These are phyloP conservation scores for Rhabdomys dilectus DNA, from an alignment of 2,113 vertebrate genomes.

Conservation along the genomic window DNA sequence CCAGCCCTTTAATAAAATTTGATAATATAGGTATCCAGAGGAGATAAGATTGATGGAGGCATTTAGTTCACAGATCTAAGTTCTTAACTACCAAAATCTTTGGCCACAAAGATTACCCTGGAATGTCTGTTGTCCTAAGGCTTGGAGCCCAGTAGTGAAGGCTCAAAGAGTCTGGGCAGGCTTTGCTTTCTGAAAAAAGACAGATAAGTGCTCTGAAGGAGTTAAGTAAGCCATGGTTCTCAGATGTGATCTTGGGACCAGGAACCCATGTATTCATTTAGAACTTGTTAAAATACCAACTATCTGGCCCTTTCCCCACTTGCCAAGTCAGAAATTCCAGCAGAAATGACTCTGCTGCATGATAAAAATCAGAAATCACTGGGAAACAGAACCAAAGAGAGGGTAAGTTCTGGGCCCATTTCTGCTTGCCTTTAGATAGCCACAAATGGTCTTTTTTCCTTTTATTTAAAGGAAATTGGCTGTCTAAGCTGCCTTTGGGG, in stretches of 20 bases:
- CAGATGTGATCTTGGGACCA: not conserved
- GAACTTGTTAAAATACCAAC: not conserved
- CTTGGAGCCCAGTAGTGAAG: not conserved
- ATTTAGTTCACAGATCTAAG: not conserved
- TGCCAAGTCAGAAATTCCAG: not conserved
- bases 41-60: not conserved
- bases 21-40: not conserved
- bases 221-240: not conserved
- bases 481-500: not conserved
- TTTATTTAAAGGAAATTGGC: conserved; percentile 8
- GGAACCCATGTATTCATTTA: not conserved
- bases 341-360: not conserved
- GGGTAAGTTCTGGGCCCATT: not conserved
- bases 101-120: not conserved
- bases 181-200: not conserved
- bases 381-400: not conserved
- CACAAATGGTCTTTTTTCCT: not conserved
- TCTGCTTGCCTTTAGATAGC: not conserved
- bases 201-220: not conserved
- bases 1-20: not conserved
- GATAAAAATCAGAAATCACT: not conserved
- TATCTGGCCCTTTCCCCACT: fast-evolving
- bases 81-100: not conserved
- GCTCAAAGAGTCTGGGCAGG: not conserved
- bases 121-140: not conserved